Evolutionary conservation across 1,140 invertebrate species (phyloP), one percentile per base, ranked within the genome.

Genomic region (Pogonognathellus flavescens): DNA sequence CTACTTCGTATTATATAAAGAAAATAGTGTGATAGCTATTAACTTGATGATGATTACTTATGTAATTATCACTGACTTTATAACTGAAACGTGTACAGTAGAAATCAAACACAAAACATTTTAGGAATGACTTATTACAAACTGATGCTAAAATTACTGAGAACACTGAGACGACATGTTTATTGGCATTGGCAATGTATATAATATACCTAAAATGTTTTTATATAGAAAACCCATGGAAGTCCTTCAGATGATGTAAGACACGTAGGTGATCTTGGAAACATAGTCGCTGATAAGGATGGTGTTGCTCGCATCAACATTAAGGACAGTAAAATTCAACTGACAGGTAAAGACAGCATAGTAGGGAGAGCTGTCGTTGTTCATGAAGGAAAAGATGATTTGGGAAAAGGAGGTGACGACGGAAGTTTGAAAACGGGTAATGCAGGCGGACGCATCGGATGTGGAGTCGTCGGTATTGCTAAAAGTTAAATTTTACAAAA

Each of bases 361-460:
- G 25, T 88, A 80, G 87, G 87, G n/a, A 90, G 93, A 76, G 91
- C 91, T 13, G 84, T 93, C 14, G 91, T 92, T 55, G 90, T 92
- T 11, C 92, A 93, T 87, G 90, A 86, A 9, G 88, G 89, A 8
- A 88, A 87, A 66, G 93, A 93, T 88, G 93, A 93, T 89, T 89
- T 93, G 4, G 93, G 93, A 14, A 85, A 89, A 57, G 92, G 92
- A 0, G 90, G 90, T 7, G 89, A 91, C 84, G 83, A 89, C n/a
- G 92, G 90, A 59, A 93, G 92, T 88, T 72, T 90, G 18, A 90
- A 88, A 81, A 93, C 91, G 16, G 93, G 93, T 9, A 92, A 93
- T 88, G 91, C 93, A 14, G 93, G 93, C 4, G 86, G 88, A 16
- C 87, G 91, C 20, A 83, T 93, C 3, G 92, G 91, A 16, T 93